A percentile compares a stretch with the other conserved stretches of the same genome.
Conservation (phyloP, 2,888 invertebrate genomes). For the Eupithecia subumbrata region DNA sequence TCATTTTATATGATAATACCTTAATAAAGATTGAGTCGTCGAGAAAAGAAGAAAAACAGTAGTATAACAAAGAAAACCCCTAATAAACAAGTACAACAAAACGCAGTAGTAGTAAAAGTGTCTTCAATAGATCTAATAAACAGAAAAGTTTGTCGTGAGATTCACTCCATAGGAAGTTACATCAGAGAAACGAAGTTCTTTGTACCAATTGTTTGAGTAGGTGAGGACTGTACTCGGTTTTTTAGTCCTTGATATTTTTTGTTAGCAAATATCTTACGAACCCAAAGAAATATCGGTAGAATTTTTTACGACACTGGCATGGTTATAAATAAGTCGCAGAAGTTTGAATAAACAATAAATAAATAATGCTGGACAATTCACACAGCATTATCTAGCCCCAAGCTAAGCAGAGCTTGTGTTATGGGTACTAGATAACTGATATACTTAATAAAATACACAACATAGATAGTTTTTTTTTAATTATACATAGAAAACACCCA, state of each 20-base stretch:
- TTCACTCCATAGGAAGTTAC: neutral
- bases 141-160: neutral
- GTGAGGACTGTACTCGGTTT: neutral
- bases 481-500: no score
- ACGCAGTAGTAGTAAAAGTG: conserved; percentile 1
- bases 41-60: neutral
- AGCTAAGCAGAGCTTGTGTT: no score
- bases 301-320: neutral
- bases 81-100: conserved; percentile 4
- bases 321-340: no score
- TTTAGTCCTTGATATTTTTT: neutral
- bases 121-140: neutral
- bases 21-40: neutral
- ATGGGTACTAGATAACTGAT: no score
- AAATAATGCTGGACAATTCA: no score
- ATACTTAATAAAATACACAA: no score
- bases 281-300: neutral
- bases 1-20: neutral
- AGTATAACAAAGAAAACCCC: neutral
- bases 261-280: neutral
- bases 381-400: no score
- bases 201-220: neutral
- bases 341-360: no score
- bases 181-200: neutral
- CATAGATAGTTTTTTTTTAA: no score